A percentile compares a stretch with the other conserved stretches of the same genome.
Evolutionary conservation across 2,113 vertebrate genomes (phyloP).

Genomic region (Hemiscyllium ocellatum): DNA sequence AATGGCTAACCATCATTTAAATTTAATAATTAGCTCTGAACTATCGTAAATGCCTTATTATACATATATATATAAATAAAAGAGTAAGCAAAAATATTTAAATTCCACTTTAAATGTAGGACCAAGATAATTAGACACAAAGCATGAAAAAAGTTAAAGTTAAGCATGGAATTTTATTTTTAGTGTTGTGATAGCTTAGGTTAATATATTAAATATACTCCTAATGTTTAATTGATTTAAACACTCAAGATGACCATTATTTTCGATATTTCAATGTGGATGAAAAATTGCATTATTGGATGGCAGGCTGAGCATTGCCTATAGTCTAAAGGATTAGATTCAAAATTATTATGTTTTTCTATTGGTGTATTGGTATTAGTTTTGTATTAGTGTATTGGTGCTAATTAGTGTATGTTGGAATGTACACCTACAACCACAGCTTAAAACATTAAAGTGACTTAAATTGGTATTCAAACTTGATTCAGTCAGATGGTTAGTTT

Average conservation of each 20-base stretch:
- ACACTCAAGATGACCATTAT: not conserved
- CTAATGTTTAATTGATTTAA: not conserved
- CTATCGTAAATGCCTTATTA: not conserved
- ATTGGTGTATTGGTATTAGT: too few species aligned
- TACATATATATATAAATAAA: not conserved
- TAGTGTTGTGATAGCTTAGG: not conserved
- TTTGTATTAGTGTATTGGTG: not conserved
- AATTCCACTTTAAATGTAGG: not conserved
- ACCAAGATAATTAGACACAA: not conserved
- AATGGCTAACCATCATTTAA: not conserved
- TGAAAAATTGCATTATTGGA: not conserved
- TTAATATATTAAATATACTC: not conserved
- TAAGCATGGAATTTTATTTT: not conserved
- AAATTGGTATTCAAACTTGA: not conserved
- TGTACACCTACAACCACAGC: not conserved
- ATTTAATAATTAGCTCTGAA: not conserved
- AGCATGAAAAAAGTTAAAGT: not conserved
- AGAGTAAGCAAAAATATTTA: not conserved
- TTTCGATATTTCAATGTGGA: not conserved
- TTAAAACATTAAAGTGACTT: not conserved
- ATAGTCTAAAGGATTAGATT: not conserved
- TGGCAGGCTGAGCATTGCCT: not conserved
- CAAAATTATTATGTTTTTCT: too few species aligned
- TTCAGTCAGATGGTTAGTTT: conserved; percentile 2
- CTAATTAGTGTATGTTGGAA: not conserved